phyloP scores from a whole-genome alignment of 23 tunicate genomes.

The Trididemnum clinides region DNA sequence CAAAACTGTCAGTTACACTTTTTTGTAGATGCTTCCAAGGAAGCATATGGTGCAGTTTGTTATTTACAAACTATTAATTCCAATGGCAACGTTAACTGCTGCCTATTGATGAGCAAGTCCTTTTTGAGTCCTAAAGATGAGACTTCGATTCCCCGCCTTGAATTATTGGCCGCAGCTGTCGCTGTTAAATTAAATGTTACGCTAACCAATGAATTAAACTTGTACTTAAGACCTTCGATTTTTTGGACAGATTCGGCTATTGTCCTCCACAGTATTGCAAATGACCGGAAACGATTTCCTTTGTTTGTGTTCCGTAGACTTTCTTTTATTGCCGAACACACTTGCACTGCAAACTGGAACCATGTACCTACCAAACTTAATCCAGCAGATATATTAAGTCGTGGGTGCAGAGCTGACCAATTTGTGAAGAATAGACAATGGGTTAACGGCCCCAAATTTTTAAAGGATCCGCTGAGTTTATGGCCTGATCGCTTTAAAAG shows the following conservation, averaged over 20 bases:
- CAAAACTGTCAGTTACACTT: background rate
- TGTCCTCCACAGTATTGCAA: background rate
- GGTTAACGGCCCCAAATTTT: conserved; percentile 5
- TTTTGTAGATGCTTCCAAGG: conserved; percentile 6
- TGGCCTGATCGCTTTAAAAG: background rate
- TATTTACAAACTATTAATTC: background rate
- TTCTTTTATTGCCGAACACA: background rate
- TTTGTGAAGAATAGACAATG: background rate
- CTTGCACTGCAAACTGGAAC: background rate
- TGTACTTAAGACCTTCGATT: background rate
- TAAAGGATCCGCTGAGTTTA: background rate
- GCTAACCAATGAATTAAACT: background rate
- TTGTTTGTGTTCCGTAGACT: background rate
- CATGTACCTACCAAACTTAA: background rate
- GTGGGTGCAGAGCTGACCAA: background rate
- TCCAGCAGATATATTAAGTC: conserved; percentile 1
- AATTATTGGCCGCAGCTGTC: conserved; percentile 2
- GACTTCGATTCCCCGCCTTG: background rate
- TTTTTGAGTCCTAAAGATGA: background rate
- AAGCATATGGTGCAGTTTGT: background rate
- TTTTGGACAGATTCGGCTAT: conserved; percentile 19
- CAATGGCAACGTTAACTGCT: background rate
- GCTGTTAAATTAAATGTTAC: conserved; percentile 1
- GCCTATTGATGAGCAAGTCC: conserved; percentile 1
- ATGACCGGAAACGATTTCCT: background rate